Evolutionary conservation across 2,113 vertebrate genomes (phyloP).

Genomic region (Euleptes europaea): DNA sequence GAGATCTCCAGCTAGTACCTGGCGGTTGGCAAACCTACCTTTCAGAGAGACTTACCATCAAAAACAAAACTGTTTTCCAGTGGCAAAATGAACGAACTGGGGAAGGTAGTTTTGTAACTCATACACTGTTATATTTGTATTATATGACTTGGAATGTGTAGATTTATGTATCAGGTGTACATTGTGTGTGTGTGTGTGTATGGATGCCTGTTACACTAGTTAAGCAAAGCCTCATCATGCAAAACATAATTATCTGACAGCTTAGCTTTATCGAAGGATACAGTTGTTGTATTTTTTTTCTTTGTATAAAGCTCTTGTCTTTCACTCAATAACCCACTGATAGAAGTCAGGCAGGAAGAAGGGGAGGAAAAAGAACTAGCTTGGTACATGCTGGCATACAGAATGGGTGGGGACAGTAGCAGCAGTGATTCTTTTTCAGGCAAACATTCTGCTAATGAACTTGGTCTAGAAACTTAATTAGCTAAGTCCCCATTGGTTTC

Average conservation of each 20-base stretch:
- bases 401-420: neutral
- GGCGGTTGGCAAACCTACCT: too few species aligned
- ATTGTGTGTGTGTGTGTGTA: neutral
- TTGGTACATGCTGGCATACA: slow-evolving; percentile 37
- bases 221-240: slow-evolving; percentile 32
- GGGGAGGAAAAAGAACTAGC: neutral
- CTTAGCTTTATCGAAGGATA: slow-evolving; percentile 17
- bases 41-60: slow-evolving; percentile 25
- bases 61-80: slow-evolving; percentile 34
- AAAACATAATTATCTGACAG: slow-evolving; percentile 42
- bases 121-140: neutral
- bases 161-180: neutral
- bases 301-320: slow-evolving; percentile 19
- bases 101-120: slow-evolving; percentile 14
- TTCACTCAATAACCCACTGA: slow-evolving; percentile 1
- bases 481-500: fast-evolving
- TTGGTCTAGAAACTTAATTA: neutral
- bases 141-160: slow-evolving; percentile 22
- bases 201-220: neutral
- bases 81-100: neutral
- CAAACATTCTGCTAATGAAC: neutral
- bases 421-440: neutral
- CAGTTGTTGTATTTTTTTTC: slow-evolving; percentile 14
- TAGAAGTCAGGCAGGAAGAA: neutral
- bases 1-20: too few species aligned